phyloP scores from a whole-genome alignment of 2,888 invertebrate genomes.

The Auanema sp. region DNA sequence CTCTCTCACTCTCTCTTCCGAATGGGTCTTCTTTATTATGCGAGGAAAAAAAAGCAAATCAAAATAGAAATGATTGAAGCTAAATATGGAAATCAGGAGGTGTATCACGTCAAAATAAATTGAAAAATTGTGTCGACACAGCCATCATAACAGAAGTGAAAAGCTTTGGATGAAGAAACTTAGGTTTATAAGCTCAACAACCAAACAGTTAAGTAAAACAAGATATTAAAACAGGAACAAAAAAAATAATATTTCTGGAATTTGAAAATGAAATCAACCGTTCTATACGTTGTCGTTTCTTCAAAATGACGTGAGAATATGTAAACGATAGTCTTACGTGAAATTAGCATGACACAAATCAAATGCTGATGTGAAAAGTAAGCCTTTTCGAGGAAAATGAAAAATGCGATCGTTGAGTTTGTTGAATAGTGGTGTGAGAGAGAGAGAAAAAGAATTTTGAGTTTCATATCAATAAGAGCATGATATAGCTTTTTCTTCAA shows the following conservation, averaged over 20 bases:
- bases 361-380: too few relatives aligned
- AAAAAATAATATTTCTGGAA: background rate
- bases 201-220: slow-evolving; percentile 3
- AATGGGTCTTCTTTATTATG: too few relatives aligned
- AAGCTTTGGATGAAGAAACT: background rate
- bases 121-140: background rate
- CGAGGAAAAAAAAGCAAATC: background rate
- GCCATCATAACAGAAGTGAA: background rate
- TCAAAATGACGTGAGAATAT: too few relatives aligned
- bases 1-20: too few relatives aligned
- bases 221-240: background rate
- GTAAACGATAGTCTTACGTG: too few relatives aligned
- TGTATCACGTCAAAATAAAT: slow-evolving; percentile 4
- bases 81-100: background rate
- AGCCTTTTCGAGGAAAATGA: too few relatives aligned
- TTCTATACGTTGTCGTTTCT: too few relatives aligned
- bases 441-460: background rate
- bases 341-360: too few relatives aligned
- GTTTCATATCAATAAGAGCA: too few relatives aligned
- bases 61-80: slow-evolving; percentile 2
- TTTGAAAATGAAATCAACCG: background rate
- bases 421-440: background rate
- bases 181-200: background rate
- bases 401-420: background rate
- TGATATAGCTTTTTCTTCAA: too few relatives aligned